A percentile compares a stretch with the other conserved stretches of the same genome.
phyloP scores from a whole-genome alignment of 2,113 vertebrate species.

The Serinus canaria region DNA sequence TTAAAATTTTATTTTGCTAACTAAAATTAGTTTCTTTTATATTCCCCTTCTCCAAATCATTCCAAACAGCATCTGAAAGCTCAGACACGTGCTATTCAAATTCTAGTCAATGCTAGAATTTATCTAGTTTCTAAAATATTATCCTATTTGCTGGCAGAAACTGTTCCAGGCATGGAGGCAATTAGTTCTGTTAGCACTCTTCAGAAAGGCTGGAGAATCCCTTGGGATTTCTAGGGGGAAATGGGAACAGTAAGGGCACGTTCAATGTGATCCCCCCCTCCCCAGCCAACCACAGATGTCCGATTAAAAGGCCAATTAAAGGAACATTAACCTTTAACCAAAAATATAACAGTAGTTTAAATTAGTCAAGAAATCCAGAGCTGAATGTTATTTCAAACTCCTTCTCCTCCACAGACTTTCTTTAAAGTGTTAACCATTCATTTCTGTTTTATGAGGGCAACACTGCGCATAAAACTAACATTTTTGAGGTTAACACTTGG shows the following conservation, averaged over 20 bases:
- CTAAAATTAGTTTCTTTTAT: neutral
- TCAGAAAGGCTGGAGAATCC: neutral
- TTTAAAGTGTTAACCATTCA: constrained; percentile 44
- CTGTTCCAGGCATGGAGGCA: neutral
- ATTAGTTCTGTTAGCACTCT: neutral
- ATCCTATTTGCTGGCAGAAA: neutral
- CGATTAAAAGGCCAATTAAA: constrained; percentile 61
- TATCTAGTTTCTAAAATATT: neutral
- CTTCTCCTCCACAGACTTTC: constrained; percentile 20
- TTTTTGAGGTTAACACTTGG: constrained; percentile 59
- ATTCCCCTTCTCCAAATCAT: neutral
- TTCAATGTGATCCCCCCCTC: neutral
- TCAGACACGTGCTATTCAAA: neutral
- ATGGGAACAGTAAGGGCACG: neutral
- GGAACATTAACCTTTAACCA: constrained; percentile 61
- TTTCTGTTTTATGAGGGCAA: constrained; percentile 60
- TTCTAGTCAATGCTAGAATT: neutral
- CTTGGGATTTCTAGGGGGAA: neutral
- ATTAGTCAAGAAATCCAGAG: constrained; percentile 39
- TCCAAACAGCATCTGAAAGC: neutral
- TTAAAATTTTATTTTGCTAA: neutral
- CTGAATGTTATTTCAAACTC: constrained; percentile 58
- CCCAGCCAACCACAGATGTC: constrained; percentile 9
- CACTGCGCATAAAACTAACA: constrained; percentile 41
- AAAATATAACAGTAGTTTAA: constrained; percentile 65